Evolutionary conservation across 2,888 invertebrate species (phyloP).

Genomic region (Patella depressa): DNA sequence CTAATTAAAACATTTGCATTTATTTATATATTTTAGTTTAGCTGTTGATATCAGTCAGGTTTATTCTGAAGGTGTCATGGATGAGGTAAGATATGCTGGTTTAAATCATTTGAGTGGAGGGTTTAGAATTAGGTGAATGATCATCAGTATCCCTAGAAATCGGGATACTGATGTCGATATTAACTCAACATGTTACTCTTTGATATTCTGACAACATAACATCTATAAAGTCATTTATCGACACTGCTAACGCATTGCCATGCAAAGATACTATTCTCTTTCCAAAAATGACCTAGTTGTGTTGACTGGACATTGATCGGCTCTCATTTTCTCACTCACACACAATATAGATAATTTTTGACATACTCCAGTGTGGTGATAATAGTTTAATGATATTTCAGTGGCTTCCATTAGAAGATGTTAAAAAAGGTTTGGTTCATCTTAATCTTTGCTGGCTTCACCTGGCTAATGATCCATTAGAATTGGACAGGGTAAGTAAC

Average conservation of each 20-base stretch:
- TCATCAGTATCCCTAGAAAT: no score
- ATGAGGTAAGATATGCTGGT: conserved; percentile 75
- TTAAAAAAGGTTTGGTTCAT: conserved; percentile 94
- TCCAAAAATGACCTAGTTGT: no score
- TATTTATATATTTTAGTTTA: conserved; percentile 75
- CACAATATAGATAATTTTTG: background rate
- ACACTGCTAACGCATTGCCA: no score
- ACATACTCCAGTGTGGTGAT: background rate
- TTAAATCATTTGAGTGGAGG: no score
- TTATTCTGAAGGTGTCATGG: conserved; percentile 80
- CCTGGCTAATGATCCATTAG: conserved; percentile 80
- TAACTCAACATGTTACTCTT: no score
- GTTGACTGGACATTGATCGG: no score
- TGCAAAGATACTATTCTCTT: no score
- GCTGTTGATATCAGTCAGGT: conserved; percentile 81
- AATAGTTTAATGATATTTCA: conserved; percentile 70
- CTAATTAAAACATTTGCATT: background rate
- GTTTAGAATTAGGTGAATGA: no score
- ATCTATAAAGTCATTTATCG: no score
- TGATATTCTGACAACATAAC: no score
- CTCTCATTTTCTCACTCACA: no score
- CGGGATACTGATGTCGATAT: no score
- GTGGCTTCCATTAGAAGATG: conserved; percentile 96
- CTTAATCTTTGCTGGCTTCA: conserved; percentile 91
- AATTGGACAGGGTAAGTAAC: conserved; percentile 81